Evolutionary conservation across 2,797 vertebrate genomes (phyloP), one percentile per base, ranked within the genome.

Genomic region (Myotis planiceps): DNA sequence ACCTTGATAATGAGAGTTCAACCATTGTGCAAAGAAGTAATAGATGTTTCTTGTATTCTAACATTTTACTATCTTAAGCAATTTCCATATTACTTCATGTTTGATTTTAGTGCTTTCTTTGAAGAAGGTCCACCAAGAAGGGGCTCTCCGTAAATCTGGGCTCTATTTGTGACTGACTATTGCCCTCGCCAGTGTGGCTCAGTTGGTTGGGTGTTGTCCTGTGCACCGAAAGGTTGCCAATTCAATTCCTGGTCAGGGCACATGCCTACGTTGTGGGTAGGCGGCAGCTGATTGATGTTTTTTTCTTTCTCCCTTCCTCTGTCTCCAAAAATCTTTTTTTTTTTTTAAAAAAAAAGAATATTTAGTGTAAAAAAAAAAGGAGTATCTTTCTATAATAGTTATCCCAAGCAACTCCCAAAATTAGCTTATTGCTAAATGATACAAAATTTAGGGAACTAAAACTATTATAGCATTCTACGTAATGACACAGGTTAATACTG

Each of bases 41-140:
- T 6, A 32, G 51, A 39, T 1, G 60, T 66, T 58, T 71, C n/a
- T 76, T 74, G 58, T 79, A 42, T 75, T 25, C 60, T 82, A 63
- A 47, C n/a, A 23, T 90, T 93, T 66, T 90, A 21, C 66, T 69
- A 3, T 93, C 37, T 65, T 63, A 81, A 58, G 27, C 12, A 37
- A 19, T 45, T 89, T 37, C 29, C 14, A 63, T 29, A 53, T 74
- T 76, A 49, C 18, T 72, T 78, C 27, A 16, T 80, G 51, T 78
- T 92, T 94, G 12, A 75, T 87, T 89, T 93, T 63, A 84, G 87
- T 86, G 15, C 25, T 60, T 60, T 65, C 37, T 87, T 95, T 89
- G 51, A 92, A 76, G 63, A 76, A 12, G 0, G 10, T 51, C 10
- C 55, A 23, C 12, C 18, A 81, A 42, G 25, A 83, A 81, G 27